phyloP scores from a whole-genome alignment of 2,888 invertebrate species.

The Druceiella hillmani region DNA sequence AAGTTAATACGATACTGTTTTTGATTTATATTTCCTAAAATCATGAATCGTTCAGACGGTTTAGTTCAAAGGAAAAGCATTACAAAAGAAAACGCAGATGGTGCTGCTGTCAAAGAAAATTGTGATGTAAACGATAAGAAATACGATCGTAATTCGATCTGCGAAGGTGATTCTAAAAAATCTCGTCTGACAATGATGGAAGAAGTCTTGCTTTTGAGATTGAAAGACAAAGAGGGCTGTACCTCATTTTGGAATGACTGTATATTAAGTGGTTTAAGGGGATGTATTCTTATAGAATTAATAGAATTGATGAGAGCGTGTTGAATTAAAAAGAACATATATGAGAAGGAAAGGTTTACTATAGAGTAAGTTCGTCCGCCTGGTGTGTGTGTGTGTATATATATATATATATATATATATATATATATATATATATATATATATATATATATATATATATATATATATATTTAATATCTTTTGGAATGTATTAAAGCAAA shows the following conservation, averaged over 20 bases:
- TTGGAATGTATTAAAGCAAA: too few species aligned
- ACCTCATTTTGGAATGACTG: constrained; percentile 99
- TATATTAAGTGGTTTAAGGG: constrained; percentile 97
- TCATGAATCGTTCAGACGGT: constrained; percentile 88
- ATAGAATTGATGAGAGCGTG: constrained; percentile 89
- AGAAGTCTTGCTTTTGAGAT: constrained; percentile 93
- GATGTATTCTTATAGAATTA: constrained; percentile 97
- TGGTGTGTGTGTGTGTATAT: too few species aligned
- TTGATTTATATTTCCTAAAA: constrained; percentile 34
- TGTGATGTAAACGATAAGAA: constrained; percentile 53
- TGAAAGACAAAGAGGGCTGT: constrained; percentile 99
- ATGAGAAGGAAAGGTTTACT: constrained; percentile 91
- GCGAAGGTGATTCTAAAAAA: constrained; percentile 87
- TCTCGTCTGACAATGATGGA: constrained; percentile 98
- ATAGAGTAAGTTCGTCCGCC: too few species aligned
- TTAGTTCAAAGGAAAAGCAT: constrained; percentile 87
- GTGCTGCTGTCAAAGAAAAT: constrained; percentile 48
- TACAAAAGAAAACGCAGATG: constrained; percentile 58
- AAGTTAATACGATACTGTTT: too few species aligned
- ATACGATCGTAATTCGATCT: constrained; percentile 68
- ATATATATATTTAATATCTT: too few species aligned
- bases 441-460: too few species aligned
- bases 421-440: too few species aligned
- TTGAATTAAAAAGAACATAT: constrained; percentile 95
- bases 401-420: too few species aligned